Evolutionary conservation across 2,888 invertebrate genomes (phyloP).

Genomic region (Serrognathus titanus): DNA sequence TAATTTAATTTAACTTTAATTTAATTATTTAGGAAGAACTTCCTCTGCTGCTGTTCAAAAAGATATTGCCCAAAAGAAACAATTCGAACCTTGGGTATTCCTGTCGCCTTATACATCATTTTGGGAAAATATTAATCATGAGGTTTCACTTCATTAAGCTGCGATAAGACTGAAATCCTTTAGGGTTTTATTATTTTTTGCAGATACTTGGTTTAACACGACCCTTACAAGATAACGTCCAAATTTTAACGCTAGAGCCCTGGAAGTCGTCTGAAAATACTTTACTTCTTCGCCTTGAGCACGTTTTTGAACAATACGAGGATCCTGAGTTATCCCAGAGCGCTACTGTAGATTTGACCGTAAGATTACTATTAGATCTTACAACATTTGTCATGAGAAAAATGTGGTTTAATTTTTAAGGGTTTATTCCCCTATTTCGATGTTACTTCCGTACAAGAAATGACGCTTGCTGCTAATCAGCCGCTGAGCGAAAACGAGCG

Average conservation of each 20-base stretch:
- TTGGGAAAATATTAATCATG: constrained; percentile 9
- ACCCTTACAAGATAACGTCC: constrained; percentile 63
- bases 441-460: constrained; percentile 44
- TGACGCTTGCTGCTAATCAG: constrained; percentile 51
- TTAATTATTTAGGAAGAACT: constrained; percentile 21
- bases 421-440: constrained; percentile 46
- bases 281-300: constrained; percentile 70
- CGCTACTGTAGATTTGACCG: constrained; percentile 54
- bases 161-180: constrained; percentile 32
- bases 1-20: too few relatives aligned
- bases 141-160: constrained; percentile 29
- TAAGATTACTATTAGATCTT: constrained; percentile 25
- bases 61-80: constrained; percentile 50
- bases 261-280: constrained; percentile 54
- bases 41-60: constrained; percentile 45
- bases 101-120: constrained; percentile 42
- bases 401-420: constrained; percentile 30
- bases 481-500: constrained; percentile 55
- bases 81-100: constrained; percentile 58
- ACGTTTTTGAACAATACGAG: constrained; percentile 65
- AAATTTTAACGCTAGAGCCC: constrained; percentile 74
- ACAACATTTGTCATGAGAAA: neutral
- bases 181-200: constrained; percentile 10
- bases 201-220: constrained; percentile 53
- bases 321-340: constrained; percentile 52